phyloP scores from a whole-genome alignment of 1,140 invertebrate genomes.

The Micrasema minimum region DNA sequence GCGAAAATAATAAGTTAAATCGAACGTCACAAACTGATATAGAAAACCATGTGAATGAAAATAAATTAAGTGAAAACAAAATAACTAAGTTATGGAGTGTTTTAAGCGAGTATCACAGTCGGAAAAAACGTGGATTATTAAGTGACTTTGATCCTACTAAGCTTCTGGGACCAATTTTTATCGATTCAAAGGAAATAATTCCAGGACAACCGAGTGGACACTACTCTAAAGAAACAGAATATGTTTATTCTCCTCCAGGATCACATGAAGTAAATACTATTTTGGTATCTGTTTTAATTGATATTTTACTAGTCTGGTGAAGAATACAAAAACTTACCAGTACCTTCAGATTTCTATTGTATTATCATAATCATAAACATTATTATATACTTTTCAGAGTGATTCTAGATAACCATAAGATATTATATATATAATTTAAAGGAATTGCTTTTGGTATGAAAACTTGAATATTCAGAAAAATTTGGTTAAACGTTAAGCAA shows the following conservation, averaged over 20 bases:
- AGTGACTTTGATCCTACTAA: conserved; percentile 25
- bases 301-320: too few species aligned
- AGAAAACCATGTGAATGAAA: not conserved
- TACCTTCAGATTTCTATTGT: too few species aligned
- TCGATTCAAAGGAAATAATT: conserved; percentile 42
- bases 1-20: not conserved
- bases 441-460: too few species aligned
- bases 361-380: too few species aligned
- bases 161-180: conserved; percentile 9
- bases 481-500: too few species aligned
- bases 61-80: not conserved
- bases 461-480: too few species aligned
- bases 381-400: too few species aligned
- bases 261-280: conserved; percentile 24
- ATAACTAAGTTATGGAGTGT: conserved; percentile 12
- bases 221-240: conserved; percentile 9
- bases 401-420: too few species aligned
- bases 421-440: too few species aligned
- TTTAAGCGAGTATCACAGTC: not conserved
- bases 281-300: too few species aligned
- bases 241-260: conserved; percentile 33
- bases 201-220: conserved; percentile 14
- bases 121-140: conserved; percentile 34
- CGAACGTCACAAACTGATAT: not conserved
- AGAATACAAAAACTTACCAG: too few species aligned